These are phyloP conservation scores for Marronus borbonicus DNA, from an alignment of 2,888 invertebrate genomes.

Conservation along the genomic window DNA sequence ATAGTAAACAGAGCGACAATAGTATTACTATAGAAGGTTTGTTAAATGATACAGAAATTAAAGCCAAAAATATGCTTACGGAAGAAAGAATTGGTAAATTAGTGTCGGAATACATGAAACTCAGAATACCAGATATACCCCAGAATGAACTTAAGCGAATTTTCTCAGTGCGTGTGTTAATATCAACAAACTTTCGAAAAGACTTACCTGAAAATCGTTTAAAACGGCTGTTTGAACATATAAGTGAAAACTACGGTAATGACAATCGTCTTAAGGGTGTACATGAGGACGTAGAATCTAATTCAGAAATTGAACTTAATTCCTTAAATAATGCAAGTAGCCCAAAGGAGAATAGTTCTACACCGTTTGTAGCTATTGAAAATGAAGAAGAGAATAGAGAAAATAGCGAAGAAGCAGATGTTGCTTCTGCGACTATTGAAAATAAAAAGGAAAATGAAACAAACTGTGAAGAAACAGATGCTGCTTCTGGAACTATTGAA, in stretches of 20 bases:
- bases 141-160: constrained; percentile 52
- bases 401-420: no score
- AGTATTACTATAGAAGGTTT: not conserved
- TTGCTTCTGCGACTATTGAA: not conserved
- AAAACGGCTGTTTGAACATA: constrained; percentile 17
- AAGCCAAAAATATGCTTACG: constrained; percentile 51
- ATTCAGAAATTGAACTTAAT: not conserved
- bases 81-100: constrained; percentile 56
- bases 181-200: constrained; percentile 41
- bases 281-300: not conserved
- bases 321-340: no score
- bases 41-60: not conserved
- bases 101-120: constrained; percentile 55
- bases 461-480: not conserved
- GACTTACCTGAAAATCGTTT: constrained; percentile 41
- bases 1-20: constrained; percentile 5
- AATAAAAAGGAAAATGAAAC: not conserved
- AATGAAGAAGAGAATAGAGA: no score
- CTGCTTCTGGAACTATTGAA: not conserved
- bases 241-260: not conserved
- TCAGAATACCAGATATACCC: constrained; percentile 37
- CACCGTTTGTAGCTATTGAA: no score
- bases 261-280: not conserved
- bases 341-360: no score
- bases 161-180: constrained; percentile 50